A percentile compares a stretch with the other conserved stretches of the same genome.
Conservation (phyloP, 2,113 vertebrate species). For the Neotragus pygmaeus region DNA sequence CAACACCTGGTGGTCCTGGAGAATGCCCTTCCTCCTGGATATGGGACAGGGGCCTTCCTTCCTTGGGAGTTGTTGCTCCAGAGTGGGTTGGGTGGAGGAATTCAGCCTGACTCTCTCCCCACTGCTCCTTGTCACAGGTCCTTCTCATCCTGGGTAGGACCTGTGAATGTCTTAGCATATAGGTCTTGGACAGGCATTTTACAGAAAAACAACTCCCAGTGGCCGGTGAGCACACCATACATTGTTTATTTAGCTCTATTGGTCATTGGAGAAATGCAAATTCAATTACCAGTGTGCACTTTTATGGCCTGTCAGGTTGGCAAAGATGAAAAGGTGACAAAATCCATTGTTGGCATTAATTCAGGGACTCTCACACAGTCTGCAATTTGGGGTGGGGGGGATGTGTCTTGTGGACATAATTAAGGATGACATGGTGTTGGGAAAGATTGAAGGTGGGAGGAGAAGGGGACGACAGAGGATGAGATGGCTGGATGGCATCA, state of each 20-base stretch:
- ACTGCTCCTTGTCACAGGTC: background rate
- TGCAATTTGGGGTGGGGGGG: accelerated
- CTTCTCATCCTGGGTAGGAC: background rate
- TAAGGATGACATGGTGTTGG: background rate
- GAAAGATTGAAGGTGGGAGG: background rate
- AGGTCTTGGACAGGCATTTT: background rate
- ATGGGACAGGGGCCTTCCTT: background rate
- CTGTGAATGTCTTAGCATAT: background rate
- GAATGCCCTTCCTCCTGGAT: background rate
- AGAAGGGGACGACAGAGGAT: background rate
- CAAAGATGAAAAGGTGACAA: background rate
- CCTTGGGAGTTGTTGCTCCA: background rate
- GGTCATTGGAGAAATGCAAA: background rate
- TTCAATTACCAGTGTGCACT: too few species aligned
- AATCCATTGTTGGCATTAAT: accelerated
- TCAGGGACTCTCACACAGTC: background rate
- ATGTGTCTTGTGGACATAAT: background rate
- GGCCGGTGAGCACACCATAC: accelerated
- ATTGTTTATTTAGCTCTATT: accelerated
- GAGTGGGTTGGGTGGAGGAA: background rate
- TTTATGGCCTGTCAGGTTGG: too few species aligned
- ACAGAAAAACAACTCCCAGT: background rate
- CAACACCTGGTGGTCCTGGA: background rate
- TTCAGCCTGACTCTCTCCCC: background rate
- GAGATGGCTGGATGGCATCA: background rate